Base-by-base conservation (phyloP, 2,113 vertebrate species). In the Nothocercus julius region DNA sequence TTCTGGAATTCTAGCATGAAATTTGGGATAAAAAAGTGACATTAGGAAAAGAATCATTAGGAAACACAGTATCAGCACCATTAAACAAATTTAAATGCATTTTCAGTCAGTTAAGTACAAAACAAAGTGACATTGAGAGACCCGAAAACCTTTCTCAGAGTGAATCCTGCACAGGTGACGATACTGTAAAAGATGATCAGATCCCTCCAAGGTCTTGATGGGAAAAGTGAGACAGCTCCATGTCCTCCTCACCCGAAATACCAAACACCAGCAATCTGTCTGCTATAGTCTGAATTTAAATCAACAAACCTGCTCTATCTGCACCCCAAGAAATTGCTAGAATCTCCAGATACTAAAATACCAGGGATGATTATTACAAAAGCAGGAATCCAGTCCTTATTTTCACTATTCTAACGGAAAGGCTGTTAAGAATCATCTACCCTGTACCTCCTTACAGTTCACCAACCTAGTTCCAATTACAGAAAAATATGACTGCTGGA, bases 1-100 rank as follows among this genome's bases (percentile, higher is more conserved):
- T 97, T 98, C 97, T 96, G 97, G 97, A 98, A 96, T 97, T 98
- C 97, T 97, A 96, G 96, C 95, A 97, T 97, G 38, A 75, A 94
- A 96, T 47, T 15, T 40, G 69, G 59, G 47, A 92, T 69, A 95
- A 74, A n/a, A 91, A 77, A 78, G 38, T 14, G 11, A 1, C 28
- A 20, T 76, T 34, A 87, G 61, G 49, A 73, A 85, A 66, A 81
- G 4, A 74, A 74, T 19, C 12, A 42, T 9, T 15, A 2, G 51
- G 58, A 51, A 49, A 14, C 22, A 15, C 5, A 38, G 1, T 2
- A 40, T 12, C 42, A 36, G 25, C 17, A 51, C 12, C 12, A 44
- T 10, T 47, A 30, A 64, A 59, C 21, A 13, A 15, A 44, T 56
- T 61, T 30, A 14, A 84, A 58, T 24, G 28, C 79, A 27, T 64